Percentiles rank a stretch among this genome's conserved stretches.
Conservation (phyloP, 2,888 invertebrate species). For the Brachycybe producta region DNA sequence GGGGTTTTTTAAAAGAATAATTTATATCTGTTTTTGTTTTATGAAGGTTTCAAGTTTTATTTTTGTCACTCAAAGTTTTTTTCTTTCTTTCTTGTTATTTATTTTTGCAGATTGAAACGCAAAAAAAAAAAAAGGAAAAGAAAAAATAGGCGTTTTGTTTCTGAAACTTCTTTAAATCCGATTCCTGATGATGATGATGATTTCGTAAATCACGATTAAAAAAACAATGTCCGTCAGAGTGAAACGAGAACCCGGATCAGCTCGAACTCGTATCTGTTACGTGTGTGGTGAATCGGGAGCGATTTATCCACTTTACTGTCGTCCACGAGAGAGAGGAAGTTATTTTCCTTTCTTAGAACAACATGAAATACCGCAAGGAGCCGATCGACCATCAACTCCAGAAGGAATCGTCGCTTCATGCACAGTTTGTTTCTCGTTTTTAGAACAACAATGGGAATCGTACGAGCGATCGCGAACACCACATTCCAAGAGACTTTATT, state of each 20-base stretch:
- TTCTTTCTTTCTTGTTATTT: no score
- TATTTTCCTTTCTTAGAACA: conserved; percentile 85
- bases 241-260: conserved; percentile 18
- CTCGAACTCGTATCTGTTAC: background rate
- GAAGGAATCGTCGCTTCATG: conserved; percentile 54
- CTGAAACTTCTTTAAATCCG: no score
- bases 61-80: no score
- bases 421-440: conserved; percentile 69
- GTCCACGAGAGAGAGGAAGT: conserved; percentile 44
- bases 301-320: conserved; percentile 41
- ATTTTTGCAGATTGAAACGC: no score
- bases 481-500: conserved; percentile 74
- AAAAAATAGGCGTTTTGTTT: no score
- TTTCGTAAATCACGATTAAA: no score
- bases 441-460: conserved; percentile 82
- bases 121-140: no score
- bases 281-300: conserved; percentile 4
- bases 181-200: no score
- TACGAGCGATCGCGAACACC: conserved; percentile 75
- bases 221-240: conserved; percentile 9
- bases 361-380: conserved; percentile 70
- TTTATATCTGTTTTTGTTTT: no score
- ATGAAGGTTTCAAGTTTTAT: no score
- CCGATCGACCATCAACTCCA: conserved; percentile 31
- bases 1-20: no score